Evolutionary conservation across 2,888 invertebrate genomes (phyloP), one percentile per base, ranked within the genome.

Genomic region (Leptogaster cylindrica): DNA sequence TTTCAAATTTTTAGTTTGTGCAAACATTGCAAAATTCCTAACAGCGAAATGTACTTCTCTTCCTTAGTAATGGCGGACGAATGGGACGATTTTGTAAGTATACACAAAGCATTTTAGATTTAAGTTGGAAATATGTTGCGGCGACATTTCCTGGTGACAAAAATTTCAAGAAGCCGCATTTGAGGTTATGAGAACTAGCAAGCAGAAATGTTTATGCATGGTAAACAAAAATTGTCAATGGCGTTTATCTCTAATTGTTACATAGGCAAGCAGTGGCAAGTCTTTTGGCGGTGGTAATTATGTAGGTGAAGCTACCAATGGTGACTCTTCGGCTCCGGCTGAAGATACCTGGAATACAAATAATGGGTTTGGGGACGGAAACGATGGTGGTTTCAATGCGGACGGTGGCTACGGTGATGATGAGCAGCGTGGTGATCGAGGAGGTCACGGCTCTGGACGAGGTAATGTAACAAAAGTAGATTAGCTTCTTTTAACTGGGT

Each of bases 281-380:
- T 68, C 68, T 2, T 68, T 68, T 51, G 65, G 55, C 8, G 50
- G 61, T 3, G 66, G 66, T 4, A 66, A 36, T 23, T 46, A 64
- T 33, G 20, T 48, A n/a, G 64, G 64, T 10, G 64, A 64, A 31
- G 28, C 46, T 5, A 27, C 64, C n/a, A 33, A 46, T 12, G 48
- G 39, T 33, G 8, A 12, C 14, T n/a, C 23, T 23, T 39, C 23
- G 74, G 79, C 78, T 66, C 75, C 71, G 20, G 77, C 77, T 52
- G 78, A 79, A 48, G 73, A 72, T 2, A 77, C 72, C 7, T 68
- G 70, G 2, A 77, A 75, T 41, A 81, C 81, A 67, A 81, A 81
- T 6, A 20, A 10, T 12, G 36, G 75, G 44, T 80, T 81, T 1
- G 81, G 1, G 72, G 81, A 18, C 78, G 81, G 6, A 80, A 82